Base-by-base conservation (phyloP, 2,888 invertebrate species). In the Polyploca ridens region DNA sequence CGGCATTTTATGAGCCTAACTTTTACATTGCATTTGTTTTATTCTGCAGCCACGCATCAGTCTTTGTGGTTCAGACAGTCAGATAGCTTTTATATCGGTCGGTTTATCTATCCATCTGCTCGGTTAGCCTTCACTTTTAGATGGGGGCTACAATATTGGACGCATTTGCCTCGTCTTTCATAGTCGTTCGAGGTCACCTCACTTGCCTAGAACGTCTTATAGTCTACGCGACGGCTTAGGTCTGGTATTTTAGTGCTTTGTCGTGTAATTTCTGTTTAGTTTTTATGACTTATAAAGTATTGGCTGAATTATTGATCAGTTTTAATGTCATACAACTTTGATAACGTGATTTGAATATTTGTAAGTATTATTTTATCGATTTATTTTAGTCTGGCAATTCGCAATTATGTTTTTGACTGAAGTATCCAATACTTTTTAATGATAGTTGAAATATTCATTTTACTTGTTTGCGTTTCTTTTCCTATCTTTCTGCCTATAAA, bases 11-110 rank as follows among this genome's bases (percentile, higher is more conserved):
- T 33, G 3, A 11, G 13, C 33, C 27, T 59, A 35, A 59, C 13
- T 41, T 60, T n/a, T 19, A 16, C 19, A 41, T 49, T 49, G 19
- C 5, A 44, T 41, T 61, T 27, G 41, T 41, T 41, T 16, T 60
- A 41, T 60, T 41, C n/a, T 38, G 35, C 27, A 44, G 38, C 11
- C 8, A 35, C 38, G 60, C 58, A 62, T 72, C 68, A 67, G 66
- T 69, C 8, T 8, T 73, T 76, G 74, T 63, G 78, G 76, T 69
- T 71, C 63, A 79, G 79, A 78, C 78, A 66, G 66, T 46, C 65
- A 64, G 73, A 75, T 78, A 68, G 69, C 70, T 73, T 66, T 74
- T 66, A 70, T 69, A 73, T 73, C n/a, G 46, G n/a, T n/a, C 46
- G 58, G 67, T 16, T 49, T 65, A 68, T 69, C 68, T 64, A 58